Evolutionary conservation across 2,113 vertebrate species (phyloP).

Genomic region (Gymnogyps californianus): DNA sequence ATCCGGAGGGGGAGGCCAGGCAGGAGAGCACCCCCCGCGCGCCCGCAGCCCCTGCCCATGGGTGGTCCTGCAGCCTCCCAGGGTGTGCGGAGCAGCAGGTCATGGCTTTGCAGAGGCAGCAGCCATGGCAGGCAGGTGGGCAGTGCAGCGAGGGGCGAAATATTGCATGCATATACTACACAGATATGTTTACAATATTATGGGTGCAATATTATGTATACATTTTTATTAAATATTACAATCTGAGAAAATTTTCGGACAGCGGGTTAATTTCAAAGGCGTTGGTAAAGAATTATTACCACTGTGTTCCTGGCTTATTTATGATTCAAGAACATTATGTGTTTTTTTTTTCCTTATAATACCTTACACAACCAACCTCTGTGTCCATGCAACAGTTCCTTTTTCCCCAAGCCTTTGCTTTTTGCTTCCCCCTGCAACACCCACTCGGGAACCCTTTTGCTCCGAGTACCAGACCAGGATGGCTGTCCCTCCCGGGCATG

Average conservation of each 20-base stretch:
- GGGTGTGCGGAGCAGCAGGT: not conserved
- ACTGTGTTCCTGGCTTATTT: not conserved
- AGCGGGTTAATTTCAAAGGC: not conserved
- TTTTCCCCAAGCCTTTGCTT: not conserved
- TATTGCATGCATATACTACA: not conserved
- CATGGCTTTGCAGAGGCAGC: not conserved
- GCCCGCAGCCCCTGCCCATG: not conserved
- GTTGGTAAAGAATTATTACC: not conserved
- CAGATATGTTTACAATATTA: not conserved
- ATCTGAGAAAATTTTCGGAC: not conserved
- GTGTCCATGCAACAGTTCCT: not conserved
- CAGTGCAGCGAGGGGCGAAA: not conserved
- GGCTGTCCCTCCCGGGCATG: not conserved
- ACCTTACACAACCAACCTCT: not conserved
- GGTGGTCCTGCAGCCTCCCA: not conserved
- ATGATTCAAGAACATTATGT: not conserved
- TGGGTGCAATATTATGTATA: not conserved
- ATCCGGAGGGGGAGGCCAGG: fast-evolving
- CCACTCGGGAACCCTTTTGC: not conserved
- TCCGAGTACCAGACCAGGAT: not conserved
- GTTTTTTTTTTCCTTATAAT: not conserved
- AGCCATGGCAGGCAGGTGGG: not conserved
- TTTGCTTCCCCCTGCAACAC: not conserved
- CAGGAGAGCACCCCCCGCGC: not conserved
- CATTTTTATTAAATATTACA: not conserved